phyloP scores from a whole-genome alignment of 2,888 invertebrate species.

The Orthonychiurus folsomi region DNA sequence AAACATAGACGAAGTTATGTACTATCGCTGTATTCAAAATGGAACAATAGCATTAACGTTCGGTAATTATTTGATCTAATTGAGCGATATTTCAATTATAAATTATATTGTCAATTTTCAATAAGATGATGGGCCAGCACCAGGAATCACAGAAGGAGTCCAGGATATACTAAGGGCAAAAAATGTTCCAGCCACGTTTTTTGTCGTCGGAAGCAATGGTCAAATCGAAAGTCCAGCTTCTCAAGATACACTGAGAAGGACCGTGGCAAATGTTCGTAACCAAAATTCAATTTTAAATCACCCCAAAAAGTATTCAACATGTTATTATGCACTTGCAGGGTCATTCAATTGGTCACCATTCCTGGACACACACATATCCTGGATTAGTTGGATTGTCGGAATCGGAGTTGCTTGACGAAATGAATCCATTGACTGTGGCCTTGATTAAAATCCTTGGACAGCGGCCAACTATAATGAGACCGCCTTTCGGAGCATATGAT shows the following conservation, averaged over 20 bases:
- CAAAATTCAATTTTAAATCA: not conserved
- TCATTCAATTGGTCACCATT: conserved; percentile 18
- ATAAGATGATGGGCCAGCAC: not conserved
- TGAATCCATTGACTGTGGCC: conserved; percentile 3
- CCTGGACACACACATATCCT: conserved; percentile 15
- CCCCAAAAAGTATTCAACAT: not conserved
- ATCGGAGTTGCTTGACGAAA: not conserved
- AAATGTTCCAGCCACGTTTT: conserved; percentile 16
- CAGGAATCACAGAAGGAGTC: not conserved
- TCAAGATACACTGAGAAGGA: not conserved
- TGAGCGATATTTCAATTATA: not conserved
- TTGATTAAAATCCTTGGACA: conserved; percentile 13
- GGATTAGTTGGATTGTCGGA: not conserved
- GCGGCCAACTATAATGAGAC: conserved; percentile 16
- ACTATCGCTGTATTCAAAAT: conserved; percentile 4
- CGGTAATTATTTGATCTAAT: not conserved
- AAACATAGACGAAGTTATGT: not conserved
- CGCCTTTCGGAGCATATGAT: conserved; percentile 18
- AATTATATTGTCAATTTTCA: not conserved
- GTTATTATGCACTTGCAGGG: conserved; percentile 9
- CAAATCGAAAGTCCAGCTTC: not conserved
- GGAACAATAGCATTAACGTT: conserved; percentile 3
- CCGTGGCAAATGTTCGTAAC: not conserved
- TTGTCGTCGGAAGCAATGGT: conserved; percentile 11
- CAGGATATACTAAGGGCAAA: not conserved